Percentiles rank a stretch among this genome's conserved stretches.
phyloP scores from a whole-genome alignment of 2,113 vertebrate genomes.

The Sinocyclocheilus grahami region DNA sequence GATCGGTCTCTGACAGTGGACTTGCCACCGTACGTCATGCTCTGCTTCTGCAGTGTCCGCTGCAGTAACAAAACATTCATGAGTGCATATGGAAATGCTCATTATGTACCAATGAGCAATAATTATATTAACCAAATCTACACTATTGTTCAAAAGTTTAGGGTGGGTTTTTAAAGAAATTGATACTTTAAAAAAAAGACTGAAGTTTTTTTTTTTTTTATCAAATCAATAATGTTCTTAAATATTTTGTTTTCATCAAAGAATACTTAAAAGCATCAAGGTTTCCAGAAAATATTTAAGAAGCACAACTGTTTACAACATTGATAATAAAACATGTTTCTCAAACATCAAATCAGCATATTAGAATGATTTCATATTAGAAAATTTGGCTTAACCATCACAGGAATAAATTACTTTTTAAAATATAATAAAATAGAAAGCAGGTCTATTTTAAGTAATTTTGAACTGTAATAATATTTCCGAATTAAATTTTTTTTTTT shows the following conservation, averaged over 20 bases:
- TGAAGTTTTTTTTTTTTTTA: too few species aligned
- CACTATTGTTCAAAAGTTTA: neutral
- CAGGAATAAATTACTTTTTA: neutral
- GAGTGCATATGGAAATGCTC: neutral
- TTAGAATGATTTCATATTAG: neutral
- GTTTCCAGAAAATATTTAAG: neutral
- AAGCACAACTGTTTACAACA: neutral
- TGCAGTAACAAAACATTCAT: slow-evolving; percentile 55
- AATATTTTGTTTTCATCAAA: neutral
- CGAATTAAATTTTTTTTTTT: neutral
- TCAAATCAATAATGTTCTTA: neutral
- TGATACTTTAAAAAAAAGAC: too few species aligned
- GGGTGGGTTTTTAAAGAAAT: neutral
- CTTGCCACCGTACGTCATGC: slow-evolving; percentile 88
- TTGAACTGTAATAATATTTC: neutral
- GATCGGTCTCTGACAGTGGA: slow-evolving; percentile 89
- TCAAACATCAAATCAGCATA: neutral
- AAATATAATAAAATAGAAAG: neutral
- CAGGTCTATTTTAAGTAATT: neutral
- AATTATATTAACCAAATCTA: neutral
- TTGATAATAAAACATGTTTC: neutral
- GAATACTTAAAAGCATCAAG: neutral
- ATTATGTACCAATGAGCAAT: neutral
- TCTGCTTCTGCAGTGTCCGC: slow-evolving; percentile 92
- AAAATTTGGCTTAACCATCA: neutral